Percentiles rank a stretch among this genome's conserved stretches.
Evolutionary conservation across 2,797 vertebrate genomes (phyloP).

Genomic region (Mormyrops attenuatus): DNA sequence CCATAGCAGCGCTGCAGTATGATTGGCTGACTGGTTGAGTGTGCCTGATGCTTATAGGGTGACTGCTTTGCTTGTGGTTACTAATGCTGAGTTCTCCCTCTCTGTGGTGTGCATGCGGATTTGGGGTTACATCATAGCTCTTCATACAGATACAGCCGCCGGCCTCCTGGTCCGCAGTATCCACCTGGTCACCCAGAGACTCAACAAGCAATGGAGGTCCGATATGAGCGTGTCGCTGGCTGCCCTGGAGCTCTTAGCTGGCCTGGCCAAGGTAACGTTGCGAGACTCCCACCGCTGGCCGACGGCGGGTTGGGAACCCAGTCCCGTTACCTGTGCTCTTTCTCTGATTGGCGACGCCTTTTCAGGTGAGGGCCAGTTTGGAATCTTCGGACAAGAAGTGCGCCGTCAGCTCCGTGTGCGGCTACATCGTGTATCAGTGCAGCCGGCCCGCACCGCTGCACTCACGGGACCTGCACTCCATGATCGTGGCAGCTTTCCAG

Average conservation of each 20-base stretch:
- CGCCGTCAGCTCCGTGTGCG: slow-evolving; percentile 76
- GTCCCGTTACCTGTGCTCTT: background rate
- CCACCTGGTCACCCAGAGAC: slow-evolving; percentile 83
- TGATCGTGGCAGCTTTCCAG: slow-evolving; percentile 87
- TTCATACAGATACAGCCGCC: slow-evolving; percentile 94
- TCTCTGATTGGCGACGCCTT: background rate
- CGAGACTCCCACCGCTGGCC: background rate
- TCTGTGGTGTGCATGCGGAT: slow-evolving; percentile 74
- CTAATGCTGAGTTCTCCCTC: slow-evolving; percentile 81
- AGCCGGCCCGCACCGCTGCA: slow-evolving; percentile 85
- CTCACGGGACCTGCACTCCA: slow-evolving; percentile 88
- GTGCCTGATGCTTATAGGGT: slow-evolving; percentile 33
- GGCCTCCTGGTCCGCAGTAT: slow-evolving; percentile 94
- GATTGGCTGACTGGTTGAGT: slow-evolving; percentile 29
- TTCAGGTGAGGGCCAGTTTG: slow-evolving; percentile 73
- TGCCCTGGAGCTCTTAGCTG: slow-evolving; percentile 83
- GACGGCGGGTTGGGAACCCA: background rate
- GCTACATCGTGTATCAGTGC: slow-evolving; percentile 85
- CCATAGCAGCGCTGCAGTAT: background rate
- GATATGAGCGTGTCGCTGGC: slow-evolving; percentile 88
- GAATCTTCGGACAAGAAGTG: slow-evolving; percentile 70
- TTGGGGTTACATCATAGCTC: slow-evolving; percentile 87
- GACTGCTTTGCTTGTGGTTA: slow-evolving; percentile 68
- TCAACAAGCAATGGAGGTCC: slow-evolving; percentile 82
- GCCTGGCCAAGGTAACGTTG: slow-evolving; percentile 81